Conservation (phyloP, 2,113 vertebrate genomes). For the Thamnophis sirtalis region DNA sequence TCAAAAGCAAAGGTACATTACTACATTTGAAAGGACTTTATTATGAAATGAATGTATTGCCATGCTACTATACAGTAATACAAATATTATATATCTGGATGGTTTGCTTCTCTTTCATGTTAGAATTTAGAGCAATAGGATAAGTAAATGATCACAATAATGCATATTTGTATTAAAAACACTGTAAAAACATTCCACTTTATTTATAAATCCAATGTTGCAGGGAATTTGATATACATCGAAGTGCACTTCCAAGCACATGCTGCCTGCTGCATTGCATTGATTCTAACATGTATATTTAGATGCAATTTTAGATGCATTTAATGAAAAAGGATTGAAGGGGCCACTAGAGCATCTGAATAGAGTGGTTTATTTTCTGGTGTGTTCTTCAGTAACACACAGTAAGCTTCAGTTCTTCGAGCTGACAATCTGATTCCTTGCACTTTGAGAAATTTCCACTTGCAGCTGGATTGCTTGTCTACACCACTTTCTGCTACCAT, state of each 20-base stretch:
- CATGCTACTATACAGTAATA: not conserved
- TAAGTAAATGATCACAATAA: not conserved
- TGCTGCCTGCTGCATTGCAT: not conserved
- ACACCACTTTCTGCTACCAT: not conserved
- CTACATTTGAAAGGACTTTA: slow-evolving; percentile 32
- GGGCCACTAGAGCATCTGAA: not conserved
- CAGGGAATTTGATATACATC: not conserved
- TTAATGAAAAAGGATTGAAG: not conserved
- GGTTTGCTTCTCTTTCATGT: not conserved
- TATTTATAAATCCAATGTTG: not conserved
- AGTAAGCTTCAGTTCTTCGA: not conserved
- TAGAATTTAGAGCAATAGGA: not conserved
- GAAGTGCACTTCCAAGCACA: not conserved
- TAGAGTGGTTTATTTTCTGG: not conserved
- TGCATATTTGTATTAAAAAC: not conserved
- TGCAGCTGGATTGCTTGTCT: not conserved
- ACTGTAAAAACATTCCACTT: not conserved
- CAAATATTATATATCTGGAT: not conserved
- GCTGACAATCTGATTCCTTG: not conserved
- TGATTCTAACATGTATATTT: not conserved
- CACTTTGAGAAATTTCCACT: not conserved
- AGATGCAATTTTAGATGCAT: not conserved
- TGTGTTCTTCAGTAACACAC: not conserved
- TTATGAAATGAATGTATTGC: fast-evolving
- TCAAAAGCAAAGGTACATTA: slow-evolving; percentile 13